Conservation (phyloP, 2,888 invertebrate genomes). For the Drosophila longiperda region DNA sequence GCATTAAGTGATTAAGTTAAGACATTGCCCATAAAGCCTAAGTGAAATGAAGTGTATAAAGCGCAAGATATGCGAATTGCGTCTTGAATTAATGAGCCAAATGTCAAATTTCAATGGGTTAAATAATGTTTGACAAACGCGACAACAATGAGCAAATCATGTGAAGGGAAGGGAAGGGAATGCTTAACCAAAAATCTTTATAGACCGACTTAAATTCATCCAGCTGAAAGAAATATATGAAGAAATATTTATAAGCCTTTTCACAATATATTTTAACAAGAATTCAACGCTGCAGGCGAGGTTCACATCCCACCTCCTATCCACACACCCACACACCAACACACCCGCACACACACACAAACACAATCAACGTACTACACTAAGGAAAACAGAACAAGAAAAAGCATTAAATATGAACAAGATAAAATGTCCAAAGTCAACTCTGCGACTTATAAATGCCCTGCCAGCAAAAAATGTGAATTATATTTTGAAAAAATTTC, state of each 20-base stretch:
- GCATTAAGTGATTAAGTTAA: constrained; percentile 51
- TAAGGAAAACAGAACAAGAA: constrained; percentile 30
- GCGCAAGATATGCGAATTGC: constrained; percentile 43
- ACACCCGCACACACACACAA: not conserved
- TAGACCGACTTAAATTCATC: constrained; percentile 18
- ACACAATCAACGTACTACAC: constrained; percentile 6
- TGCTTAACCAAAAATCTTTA: not conserved
- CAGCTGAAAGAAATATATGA: constrained; percentile 8
- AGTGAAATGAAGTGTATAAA: constrained; percentile 43
- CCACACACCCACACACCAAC: not conserved
- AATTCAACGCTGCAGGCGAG: constrained; percentile 55
- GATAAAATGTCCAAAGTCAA: not conserved
- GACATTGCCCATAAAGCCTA: constrained; percentile 14
- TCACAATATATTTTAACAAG: constrained; percentile 61
- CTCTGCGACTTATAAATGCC: constrained; percentile 10
- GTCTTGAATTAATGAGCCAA: constrained; percentile 52
- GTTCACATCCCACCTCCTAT: constrained; percentile 11
- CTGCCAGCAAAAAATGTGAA: not conserved
- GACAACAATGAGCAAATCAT: constrained; percentile 10
- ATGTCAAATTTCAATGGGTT: constrained; percentile 54
- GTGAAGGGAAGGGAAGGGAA: too few species aligned
- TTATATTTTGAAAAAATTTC: not conserved
- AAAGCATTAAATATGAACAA: constrained; percentile 45
- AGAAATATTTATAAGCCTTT: constrained; percentile 39
- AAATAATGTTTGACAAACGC: constrained; percentile 33